phyloP scores from a whole-genome alignment of 2,888 invertebrate species.

The Gastrophysa polygoni region DNA sequence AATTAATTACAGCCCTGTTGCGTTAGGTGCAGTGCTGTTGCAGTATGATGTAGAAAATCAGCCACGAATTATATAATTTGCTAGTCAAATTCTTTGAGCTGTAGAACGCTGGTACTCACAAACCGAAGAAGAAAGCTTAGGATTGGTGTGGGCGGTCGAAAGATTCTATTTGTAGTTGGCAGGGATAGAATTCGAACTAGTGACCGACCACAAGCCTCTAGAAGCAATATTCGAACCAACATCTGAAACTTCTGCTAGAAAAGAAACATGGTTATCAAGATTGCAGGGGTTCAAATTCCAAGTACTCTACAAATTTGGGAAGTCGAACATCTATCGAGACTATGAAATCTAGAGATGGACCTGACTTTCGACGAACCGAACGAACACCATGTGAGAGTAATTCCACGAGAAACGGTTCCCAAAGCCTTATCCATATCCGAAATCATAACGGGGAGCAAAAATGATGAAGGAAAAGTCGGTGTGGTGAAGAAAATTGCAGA shows the following conservation, averaged over 20 bases:
- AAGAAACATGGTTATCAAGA: constrained; percentile 37
- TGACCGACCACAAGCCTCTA: constrained; percentile 51
- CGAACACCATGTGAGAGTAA: constrained; percentile 8
- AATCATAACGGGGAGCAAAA: neutral
- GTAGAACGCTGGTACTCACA: constrained; percentile 46
- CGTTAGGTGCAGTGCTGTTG: constrained; percentile 42
- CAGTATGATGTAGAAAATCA: constrained; percentile 34
- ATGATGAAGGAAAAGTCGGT: constrained; percentile 6
- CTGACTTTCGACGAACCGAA: constrained; percentile 15
- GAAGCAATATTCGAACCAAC: constrained; percentile 44
- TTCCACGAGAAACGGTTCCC: constrained; percentile 5
- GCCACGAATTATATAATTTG: constrained; percentile 41
- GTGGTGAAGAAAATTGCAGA: constrained; percentile 18
- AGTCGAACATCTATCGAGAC: neutral
- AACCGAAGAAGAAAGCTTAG: constrained; percentile 51
- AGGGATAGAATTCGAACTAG: constrained; percentile 54
- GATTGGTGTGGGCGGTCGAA: constrained; percentile 53
- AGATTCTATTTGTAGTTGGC: constrained; percentile 54
- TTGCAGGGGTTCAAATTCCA: constrained; percentile 35
- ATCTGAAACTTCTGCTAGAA: constrained; percentile 35
- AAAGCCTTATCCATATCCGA: constrained; percentile 10
- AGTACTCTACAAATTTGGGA: constrained; percentile 27
- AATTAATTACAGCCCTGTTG: constrained; percentile 44
- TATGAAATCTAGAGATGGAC: neutral
- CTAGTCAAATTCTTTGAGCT: constrained; percentile 38